Evolutionary conservation across 2,888 invertebrate species (phyloP).

Genomic region (Rotaria macrura): DNA sequence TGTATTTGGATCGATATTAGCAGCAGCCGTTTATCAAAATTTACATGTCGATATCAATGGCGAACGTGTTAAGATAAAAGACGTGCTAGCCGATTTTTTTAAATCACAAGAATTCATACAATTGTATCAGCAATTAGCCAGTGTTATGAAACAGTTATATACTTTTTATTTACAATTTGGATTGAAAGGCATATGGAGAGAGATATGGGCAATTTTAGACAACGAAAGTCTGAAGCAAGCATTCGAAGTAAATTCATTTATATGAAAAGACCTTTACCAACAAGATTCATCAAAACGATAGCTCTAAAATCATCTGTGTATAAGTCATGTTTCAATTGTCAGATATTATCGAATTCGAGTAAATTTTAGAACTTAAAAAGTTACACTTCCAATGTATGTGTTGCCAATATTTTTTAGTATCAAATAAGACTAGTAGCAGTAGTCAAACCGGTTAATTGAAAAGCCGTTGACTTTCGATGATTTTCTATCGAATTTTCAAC

Average conservation of each 20-base stretch:
- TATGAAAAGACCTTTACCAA: too few species aligned
- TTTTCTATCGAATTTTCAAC: too few species aligned
- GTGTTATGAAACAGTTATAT: slow-evolving; percentile 53
- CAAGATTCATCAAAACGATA: too few species aligned
- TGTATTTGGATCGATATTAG: slow-evolving; percentile 18
- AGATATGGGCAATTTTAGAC: slow-evolving; percentile 22
- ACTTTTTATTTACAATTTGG: slow-evolving; percentile 30
- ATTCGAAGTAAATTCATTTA: slow-evolving; percentile 12
- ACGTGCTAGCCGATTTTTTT: slow-evolving; percentile 76
- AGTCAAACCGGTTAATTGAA: too few species aligned
- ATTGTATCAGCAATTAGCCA: slow-evolving; percentile 42
- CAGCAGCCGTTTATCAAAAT: slow-evolving; percentile 71
- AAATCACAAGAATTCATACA: slow-evolving; percentile 51
- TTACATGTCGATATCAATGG: slow-evolving; percentile 69
- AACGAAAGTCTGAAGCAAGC: slow-evolving; percentile 24
- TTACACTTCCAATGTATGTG: too few species aligned
- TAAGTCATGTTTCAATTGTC: too few species aligned
- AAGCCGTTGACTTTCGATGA: too few species aligned
- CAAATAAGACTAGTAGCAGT: too few species aligned
- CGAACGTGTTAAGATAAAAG: slow-evolving; percentile 73
- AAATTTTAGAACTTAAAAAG: too few species aligned
- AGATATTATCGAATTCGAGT: too few species aligned
- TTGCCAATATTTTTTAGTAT: too few species aligned
- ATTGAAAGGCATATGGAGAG: slow-evolving; percentile 16
- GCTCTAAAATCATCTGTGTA: too few species aligned